phyloP scores from a whole-genome alignment of 2,113 vertebrate species.

The Emydocephalus ijimae region DNA sequence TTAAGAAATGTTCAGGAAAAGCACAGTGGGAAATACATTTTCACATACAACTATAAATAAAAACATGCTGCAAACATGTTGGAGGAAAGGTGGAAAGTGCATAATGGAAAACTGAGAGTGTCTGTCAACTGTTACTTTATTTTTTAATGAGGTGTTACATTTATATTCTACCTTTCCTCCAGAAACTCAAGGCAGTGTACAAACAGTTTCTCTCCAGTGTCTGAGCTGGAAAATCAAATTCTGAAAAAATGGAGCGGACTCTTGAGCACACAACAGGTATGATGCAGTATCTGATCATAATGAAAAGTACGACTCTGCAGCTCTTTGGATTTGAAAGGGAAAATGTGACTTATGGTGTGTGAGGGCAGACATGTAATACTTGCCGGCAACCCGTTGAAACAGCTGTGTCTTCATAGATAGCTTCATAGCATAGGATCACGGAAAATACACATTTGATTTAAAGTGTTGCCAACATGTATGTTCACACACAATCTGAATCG shows the following conservation, averaged over 20 bases:
- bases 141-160: neutral
- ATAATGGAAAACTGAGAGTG: slow-evolving; percentile 16
- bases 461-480: neutral
- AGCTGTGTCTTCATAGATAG: neutral
- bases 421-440: neutral
- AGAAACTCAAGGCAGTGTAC: neutral
- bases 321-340: neutral
- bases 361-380: neutral
- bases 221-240: neutral
- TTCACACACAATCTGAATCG: neutral
- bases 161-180: neutral
- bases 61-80: neutral
- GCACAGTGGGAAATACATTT: slow-evolving; percentile 31
- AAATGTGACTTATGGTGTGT: neutral
- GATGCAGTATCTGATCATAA: neutral
- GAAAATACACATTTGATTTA: neutral
- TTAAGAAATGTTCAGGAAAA: slow-evolving; percentile 21
- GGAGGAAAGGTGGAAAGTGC: neutral
- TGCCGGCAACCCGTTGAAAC: neutral
- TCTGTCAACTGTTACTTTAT: slow-evolving; percentile 29
- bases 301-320: neutral
- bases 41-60: slow-evolving; percentile 13
- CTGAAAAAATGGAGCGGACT: neutral
- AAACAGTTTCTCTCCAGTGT: neutral
- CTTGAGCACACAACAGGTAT: neutral